phyloP scores from a whole-genome alignment of 2,113 vertebrate species.

The Rattus rattus region DNA sequence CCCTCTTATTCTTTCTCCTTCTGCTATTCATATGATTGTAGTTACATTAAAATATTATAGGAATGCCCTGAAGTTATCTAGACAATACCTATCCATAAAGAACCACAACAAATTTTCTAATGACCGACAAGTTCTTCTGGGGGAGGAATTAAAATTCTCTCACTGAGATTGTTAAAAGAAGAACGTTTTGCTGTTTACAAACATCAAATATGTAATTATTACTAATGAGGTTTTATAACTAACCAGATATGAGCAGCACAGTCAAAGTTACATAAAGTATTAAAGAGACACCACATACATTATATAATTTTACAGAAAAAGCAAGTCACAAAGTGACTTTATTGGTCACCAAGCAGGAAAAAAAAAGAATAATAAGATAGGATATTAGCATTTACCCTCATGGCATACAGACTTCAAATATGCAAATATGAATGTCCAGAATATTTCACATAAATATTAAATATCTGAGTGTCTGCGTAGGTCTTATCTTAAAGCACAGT shows the following conservation, averaged over 20 bases:
- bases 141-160: neutral
- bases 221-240: neutral
- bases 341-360: neutral
- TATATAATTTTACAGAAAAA: constrained; percentile 16
- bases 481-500: constrained; percentile 41
- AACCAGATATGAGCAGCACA: neutral
- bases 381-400: neutral
- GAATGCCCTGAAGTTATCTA: neutral
- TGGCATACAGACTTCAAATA: constrained; percentile 12
- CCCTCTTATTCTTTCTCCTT: neutral
- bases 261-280: neutral
- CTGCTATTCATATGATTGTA: neutral
- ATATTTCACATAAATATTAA: constrained; percentile 47
- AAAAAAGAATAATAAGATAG: neutral
- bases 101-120: neutral
- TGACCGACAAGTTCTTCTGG: neutral
- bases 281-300: neutral
- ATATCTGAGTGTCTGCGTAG: neutral
- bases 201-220: neutral
- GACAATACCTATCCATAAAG: neutral
- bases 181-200: neutral
- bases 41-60: neutral
- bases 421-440: constrained; percentile 66
- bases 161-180: neutral
- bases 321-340: constrained; percentile 14